Base-by-base conservation (phyloP, 1,140 invertebrate species). In the Yoshiicerus persimilis region DNA sequence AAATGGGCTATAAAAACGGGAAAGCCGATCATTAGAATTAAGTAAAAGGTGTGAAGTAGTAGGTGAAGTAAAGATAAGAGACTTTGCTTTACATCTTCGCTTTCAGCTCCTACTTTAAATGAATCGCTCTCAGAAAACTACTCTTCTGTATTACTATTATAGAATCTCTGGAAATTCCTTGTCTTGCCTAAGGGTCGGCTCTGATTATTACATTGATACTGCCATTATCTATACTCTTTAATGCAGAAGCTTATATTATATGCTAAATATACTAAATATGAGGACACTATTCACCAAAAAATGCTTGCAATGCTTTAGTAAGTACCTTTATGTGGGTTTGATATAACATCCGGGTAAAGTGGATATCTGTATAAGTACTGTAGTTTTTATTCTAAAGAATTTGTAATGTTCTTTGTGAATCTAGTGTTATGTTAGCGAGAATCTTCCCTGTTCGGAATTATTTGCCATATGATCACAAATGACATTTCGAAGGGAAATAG, bases 11-110 rank as follows among this genome's bases (percentile, higher is more conserved):
- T 87, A 87, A 87, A 87, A 86, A 56, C 13, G 36, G 70, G n/a
- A 80, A 80, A 80, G 75, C 75, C 75, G 64, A 87, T 87, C 86
- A 87, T 87, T 87, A 77, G 86, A 87, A 75, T 86, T 86, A 86
- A 86, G 84, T 64, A 66, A 64, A 86, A 86, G 84, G 84, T 86
- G 84, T 38, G 75, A 80, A 80, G 34, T 80, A 70, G 66, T 32
- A 70, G 30, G 75, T 80, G 16, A 80, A 80, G 32, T 80, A 36
- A 80, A 80, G 75, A 80, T 80, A 80, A 80, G 75, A 80, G 75
- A 38, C 34, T 80, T 36, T 77, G 30, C 70, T 77, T 32, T 34
- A 34, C 30, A 34, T 80, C 75, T 36, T n/a, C 75, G 10, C 34
- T 80, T 38, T 80, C 75, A 36, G 32, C 75, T 80, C 75, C 75